Conservation (phyloP, 2,113 vertebrate genomes). For the Zingel zingel region DNA sequence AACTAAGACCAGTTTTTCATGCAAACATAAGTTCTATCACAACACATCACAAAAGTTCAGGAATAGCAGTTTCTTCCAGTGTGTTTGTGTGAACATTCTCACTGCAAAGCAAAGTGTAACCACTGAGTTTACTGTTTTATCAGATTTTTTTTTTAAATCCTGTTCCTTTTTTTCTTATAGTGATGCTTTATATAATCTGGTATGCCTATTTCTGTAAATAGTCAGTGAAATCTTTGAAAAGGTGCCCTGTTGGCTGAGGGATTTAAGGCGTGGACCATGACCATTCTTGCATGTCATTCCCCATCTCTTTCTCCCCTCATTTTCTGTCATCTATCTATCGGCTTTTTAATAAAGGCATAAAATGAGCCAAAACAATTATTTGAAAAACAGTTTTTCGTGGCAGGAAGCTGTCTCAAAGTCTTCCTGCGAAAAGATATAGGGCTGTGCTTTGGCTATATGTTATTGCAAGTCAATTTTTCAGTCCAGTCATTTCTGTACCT, state of each 20-base stretch:
- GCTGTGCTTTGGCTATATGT: not conserved
- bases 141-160: no score
- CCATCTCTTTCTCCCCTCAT: not conserved
- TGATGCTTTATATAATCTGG: not conserved
- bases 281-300: not conserved
- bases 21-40: not conserved
- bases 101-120: not conserved
- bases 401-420: not conserved
- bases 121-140: not conserved
- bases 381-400: not conserved
- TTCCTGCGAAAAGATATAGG: not conserved
- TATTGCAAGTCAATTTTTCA: not conserved
- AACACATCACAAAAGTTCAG: not conserved
- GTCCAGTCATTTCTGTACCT: not conserved
- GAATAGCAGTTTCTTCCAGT: not conserved
- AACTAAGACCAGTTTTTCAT: conserved; percentile 4
- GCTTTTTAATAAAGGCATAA: not conserved
- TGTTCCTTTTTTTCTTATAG: not conserved
- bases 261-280: not conserved
- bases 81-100: not conserved
- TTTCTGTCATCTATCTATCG: not conserved
- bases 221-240: not conserved
- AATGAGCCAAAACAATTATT: not conserved
- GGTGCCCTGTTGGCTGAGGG: not conserved
- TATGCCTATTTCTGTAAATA: not conserved